Conservation (phyloP, 2,113 vertebrate genomes). For the Megaptera novaeangliae region DNA sequence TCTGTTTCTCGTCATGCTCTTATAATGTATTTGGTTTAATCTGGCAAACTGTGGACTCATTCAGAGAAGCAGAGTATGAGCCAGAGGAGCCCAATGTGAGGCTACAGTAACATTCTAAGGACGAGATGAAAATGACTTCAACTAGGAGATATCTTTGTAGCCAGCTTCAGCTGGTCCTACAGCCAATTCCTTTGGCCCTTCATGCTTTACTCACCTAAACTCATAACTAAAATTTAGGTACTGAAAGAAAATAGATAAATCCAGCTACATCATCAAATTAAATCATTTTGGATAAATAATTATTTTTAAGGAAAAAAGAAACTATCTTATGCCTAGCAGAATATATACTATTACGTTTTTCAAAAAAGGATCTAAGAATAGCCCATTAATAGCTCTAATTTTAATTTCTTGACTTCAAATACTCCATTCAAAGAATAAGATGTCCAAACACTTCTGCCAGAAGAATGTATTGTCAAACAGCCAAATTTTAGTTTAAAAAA, state of each 20-base stretch:
- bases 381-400: not conserved
- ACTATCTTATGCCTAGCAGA: not conserved
- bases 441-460: not conserved
- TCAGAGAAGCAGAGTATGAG: not conserved
- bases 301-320: not conserved
- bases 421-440: slow-evolving; percentile 30
- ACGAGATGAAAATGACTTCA: not conserved
- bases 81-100: not conserved
- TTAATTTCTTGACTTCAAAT: slow-evolving; percentile 37
- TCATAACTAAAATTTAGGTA: not conserved
- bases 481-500: not conserved
- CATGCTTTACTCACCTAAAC: not conserved
- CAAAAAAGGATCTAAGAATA: slow-evolving; percentile 18
- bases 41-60: not conserved
- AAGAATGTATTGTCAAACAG: not conserved
- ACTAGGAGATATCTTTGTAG: not conserved
- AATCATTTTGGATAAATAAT: not conserved
- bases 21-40: not conserved
- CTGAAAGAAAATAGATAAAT: slow-evolving; percentile 8
- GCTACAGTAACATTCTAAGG: not conserved
- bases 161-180: not conserved
- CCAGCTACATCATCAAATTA: not conserved
- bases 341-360: not conserved
- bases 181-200: not conserved
- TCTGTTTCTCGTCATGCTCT: not conserved